Conservation (phyloP, 2,888 invertebrate species). For the Mesoligia furuncula region DNA sequence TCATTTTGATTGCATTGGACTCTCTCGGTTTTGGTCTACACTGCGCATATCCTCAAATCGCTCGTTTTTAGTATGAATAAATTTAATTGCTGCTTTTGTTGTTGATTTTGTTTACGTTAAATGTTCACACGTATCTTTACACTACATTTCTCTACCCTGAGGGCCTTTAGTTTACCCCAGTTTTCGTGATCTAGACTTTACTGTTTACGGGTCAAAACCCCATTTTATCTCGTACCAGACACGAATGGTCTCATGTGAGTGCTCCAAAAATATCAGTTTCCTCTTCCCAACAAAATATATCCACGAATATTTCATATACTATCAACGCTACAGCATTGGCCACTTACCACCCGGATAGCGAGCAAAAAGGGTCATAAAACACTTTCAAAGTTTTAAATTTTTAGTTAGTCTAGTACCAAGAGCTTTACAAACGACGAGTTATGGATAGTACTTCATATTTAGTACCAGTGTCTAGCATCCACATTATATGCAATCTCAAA, state of each 20-base stretch:
- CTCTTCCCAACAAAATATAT: not conserved
- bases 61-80: not conserved
- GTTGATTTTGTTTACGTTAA: too few species aligned
- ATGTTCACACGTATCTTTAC: not conserved
- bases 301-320: constrained; percentile 31
- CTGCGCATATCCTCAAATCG: not conserved
- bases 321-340: constrained; percentile 22
- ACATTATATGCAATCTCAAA: constrained; percentile 64
- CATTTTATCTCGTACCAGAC: not conserved
- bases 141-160: not conserved
- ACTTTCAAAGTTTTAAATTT: constrained; percentile 49
- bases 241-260: not conserved
- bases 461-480: constrained; percentile 39
- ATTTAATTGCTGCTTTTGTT: too few species aligned
- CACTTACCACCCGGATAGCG: constrained; percentile 20
- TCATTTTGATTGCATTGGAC: not conserved
- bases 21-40: not conserved
- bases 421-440: constrained; percentile 44
- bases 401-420: constrained; percentile 32
- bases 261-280: not conserved
- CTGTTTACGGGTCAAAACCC: not conserved
- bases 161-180: not conserved
- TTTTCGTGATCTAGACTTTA: not conserved
- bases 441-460: constrained; percentile 54
- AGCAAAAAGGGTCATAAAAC: constrained; percentile 43